phyloP scores from a whole-genome alignment of 2,113 vertebrate genomes.

The Salminus brasiliensis region DNA sequence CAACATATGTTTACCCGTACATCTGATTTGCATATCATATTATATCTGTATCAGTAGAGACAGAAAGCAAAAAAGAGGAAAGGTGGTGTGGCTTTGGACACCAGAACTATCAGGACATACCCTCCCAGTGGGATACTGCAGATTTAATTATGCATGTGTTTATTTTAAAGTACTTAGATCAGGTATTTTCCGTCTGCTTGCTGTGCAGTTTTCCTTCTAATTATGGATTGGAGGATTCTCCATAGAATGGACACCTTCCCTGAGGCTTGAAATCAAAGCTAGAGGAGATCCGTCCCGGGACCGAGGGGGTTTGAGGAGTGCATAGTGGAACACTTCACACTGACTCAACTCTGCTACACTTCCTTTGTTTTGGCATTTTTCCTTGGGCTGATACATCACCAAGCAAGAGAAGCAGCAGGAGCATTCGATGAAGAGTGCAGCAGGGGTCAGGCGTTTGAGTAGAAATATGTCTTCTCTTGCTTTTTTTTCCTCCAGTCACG shows the following conservation, averaged over 20 bases:
- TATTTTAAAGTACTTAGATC: conserved; percentile 5
- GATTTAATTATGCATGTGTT: neutral
- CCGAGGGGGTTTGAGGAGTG: conserved; percentile 36
- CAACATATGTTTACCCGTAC: conserved; percentile 37
- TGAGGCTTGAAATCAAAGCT: conserved; percentile 45
- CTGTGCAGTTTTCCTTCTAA: conserved; percentile 16
- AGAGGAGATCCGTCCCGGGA: conserved; percentile 16
- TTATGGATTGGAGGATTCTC: conserved; percentile 11
- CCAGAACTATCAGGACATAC: neutral
- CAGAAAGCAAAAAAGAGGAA: no score
- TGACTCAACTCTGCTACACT: neutral
- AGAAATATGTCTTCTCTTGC: neutral
- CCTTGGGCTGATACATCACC: neutral
- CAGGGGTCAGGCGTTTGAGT: conserved; percentile 1
- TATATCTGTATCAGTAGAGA: neutral
- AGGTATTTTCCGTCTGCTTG: neutral
- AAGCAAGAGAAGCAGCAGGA: conserved; percentile 15
- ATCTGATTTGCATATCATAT: conserved; percentile 8
- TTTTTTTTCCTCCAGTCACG: neutral
- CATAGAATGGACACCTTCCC: conserved; percentile 17
- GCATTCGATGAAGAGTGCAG: conserved; percentile 7
- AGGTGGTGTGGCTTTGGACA: neutral
- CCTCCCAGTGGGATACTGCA: neutral
- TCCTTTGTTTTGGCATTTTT: conserved; percentile 9
- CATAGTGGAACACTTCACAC: conserved; percentile 19